Percentiles rank a stretch among this genome's conserved stretches.
Evolutionary conservation across 2,888 invertebrate species (phyloP).

Genomic region (Mesochorus sp.): DNA sequence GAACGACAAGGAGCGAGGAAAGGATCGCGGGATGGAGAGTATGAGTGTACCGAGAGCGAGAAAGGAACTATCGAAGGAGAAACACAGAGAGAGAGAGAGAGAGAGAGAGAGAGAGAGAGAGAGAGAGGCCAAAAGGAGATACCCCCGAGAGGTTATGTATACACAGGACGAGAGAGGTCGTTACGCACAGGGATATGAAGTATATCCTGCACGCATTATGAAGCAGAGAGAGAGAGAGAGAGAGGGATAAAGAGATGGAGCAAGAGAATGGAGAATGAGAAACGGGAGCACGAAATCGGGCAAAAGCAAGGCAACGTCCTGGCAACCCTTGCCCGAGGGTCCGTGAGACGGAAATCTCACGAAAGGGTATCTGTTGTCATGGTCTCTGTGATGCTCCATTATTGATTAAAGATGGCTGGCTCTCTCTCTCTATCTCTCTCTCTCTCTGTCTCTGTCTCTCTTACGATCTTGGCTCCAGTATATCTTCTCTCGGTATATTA

Average conservation of each 20-base stretch:
- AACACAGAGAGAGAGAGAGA: slow-evolving; percentile 48
- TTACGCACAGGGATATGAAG: slow-evolving; percentile 21
- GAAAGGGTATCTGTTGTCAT: slow-evolving; percentile 81
- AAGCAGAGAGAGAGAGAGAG: slow-evolving; percentile 4
- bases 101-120: slow-evolving; percentile 58
- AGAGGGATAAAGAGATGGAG: slow-evolving; percentile 30
- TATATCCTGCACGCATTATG: slow-evolving; percentile 34
- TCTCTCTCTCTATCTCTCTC: slow-evolving; percentile 56
- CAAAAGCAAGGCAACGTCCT: slow-evolving; percentile 70
- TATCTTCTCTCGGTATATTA: slow-evolving; percentile 21
- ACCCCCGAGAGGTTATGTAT: slow-evolving; percentile 70
- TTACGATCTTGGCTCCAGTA: slow-evolving; percentile 27
- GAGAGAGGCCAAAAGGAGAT: too few species aligned
- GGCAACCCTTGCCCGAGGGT: slow-evolving; percentile 77
- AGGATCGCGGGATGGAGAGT: slow-evolving; percentile 33
- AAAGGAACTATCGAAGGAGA: slow-evolving; percentile 30
- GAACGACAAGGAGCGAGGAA: slow-evolving; percentile 42
- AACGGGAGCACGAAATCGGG: slow-evolving; percentile 64
- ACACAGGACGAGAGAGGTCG: slow-evolving; percentile 59
- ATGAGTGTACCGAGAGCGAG: slow-evolving; percentile 38
- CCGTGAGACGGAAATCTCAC: slow-evolving; percentile 75
- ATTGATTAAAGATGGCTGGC: slow-evolving; percentile 82
- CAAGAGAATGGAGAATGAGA: slow-evolving; percentile 59
- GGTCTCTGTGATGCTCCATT: slow-evolving; percentile 82
- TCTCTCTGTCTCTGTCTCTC: slow-evolving; percentile 68